Evolutionary conservation across 2,797 vertebrate species (phyloP).

Genomic region (Alcedo quadribrachys): DNA sequence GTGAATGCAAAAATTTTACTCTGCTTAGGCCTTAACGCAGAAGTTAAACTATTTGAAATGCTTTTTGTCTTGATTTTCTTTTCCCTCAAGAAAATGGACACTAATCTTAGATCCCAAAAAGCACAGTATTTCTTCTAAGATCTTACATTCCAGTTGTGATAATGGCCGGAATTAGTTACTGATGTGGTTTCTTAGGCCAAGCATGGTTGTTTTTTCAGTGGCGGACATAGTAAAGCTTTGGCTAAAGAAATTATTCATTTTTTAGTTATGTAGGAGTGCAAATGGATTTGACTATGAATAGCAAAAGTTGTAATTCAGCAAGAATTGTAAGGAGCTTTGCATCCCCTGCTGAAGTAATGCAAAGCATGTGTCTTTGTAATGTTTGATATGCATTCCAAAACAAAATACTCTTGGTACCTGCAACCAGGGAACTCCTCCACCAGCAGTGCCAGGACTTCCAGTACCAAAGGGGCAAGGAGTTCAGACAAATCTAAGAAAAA

Average conservation of each 20-base stretch:
- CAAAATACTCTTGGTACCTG: neutral
- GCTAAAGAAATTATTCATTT: neutral
- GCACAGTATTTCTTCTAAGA: neutral
- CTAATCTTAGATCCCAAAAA: neutral
- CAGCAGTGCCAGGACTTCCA: neutral
- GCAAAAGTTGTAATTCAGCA: neutral
- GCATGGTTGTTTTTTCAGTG: neutral
- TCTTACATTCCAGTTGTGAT: accelerated
- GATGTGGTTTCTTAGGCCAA: neutral
- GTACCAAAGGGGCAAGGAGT: neutral
- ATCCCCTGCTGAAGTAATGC: neutral
- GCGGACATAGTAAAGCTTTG: neutral
- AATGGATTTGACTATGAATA: neutral
- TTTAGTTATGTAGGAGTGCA: neutral
- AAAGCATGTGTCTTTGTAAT: neutral
- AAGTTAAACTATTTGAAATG: neutral
- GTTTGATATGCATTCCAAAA: neutral
- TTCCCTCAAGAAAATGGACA: neutral
- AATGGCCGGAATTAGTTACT: too few species aligned
- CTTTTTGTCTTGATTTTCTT: neutral
- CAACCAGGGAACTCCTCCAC: too few species aligned
- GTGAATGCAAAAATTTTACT: neutral
- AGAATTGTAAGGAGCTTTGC: neutral
- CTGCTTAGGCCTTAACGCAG: neutral
- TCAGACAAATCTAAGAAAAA: neutral